Conservation (phyloP, 2,113 vertebrate genomes). For the Gopherus flavomarginatus region DNA sequence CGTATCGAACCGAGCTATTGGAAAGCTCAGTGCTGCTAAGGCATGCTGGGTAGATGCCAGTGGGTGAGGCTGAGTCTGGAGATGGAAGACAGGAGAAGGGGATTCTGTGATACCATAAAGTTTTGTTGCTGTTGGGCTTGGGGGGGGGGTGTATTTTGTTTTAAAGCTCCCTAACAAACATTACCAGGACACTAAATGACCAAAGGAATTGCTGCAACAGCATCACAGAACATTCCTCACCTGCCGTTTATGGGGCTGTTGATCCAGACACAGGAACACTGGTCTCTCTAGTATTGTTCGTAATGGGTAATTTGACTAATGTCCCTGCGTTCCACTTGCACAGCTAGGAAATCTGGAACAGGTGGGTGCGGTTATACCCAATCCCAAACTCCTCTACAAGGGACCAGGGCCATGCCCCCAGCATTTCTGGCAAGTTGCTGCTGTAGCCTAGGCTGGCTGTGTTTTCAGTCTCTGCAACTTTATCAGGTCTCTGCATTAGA, state of each 20-base stretch:
- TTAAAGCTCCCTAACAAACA: constrained; percentile 54
- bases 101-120: constrained; percentile 41
- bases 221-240: background rate
- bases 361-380: background rate
- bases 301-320: background rate
- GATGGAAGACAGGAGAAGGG: background rate
- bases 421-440: background rate
- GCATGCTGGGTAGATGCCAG: too few species aligned
- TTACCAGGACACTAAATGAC: constrained; percentile 62
- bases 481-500: background rate
- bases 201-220: constrained; percentile 31
- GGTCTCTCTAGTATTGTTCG: background rate
- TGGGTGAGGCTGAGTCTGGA: background rate
- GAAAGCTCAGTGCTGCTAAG: background rate
- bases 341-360: background rate
- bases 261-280: background rate
- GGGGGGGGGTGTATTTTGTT: constrained; percentile 14
- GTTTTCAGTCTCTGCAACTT: background rate
- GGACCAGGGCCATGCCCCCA: background rate
- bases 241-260: background rate
- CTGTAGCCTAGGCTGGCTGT: background rate
- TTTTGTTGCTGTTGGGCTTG: constrained; percentile 40
- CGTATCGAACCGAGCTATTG: background rate
- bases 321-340: background rate
- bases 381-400: background rate